A percentile compares a stretch with the other conserved stretches of the same genome.
phyloP scores from a whole-genome alignment of 2,113 vertebrate species.

The Desmodus rotundus region DNA sequence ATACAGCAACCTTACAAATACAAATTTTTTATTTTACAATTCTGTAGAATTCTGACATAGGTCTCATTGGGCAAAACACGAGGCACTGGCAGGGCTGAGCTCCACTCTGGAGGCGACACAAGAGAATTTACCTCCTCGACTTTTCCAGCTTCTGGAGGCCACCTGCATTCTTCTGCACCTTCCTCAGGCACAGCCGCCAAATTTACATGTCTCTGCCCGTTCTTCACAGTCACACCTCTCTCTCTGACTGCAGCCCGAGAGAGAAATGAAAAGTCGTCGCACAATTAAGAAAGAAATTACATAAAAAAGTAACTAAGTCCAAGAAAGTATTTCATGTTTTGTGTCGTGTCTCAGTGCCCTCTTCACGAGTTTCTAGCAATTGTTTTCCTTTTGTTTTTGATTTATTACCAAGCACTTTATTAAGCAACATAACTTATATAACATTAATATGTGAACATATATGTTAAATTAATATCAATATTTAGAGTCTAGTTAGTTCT shows the following conservation, averaged over 20 bases:
- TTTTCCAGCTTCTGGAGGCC: neutral
- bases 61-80: neutral
- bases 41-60: neutral
- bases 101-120: neutral
- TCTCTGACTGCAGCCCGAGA: neutral
- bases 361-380: neutral
- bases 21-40: neutral
- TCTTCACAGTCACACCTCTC: neutral
- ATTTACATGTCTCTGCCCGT: neutral
- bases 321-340: neutral
- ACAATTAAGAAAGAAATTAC: neutral
- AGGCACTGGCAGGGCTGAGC: neutral
- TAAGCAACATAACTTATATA: neutral
- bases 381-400: neutral
- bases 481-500: neutral
- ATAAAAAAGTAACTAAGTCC: neutral
- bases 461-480: neutral
- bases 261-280: too few relatives aligned
- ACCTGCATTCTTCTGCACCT: neutral
- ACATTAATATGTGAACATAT: neutral
- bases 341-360: neutral
- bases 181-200: neutral
- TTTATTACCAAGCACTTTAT: neutral
- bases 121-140: neutral
- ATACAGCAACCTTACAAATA: neutral